Evolutionary conservation across 2,888 invertebrate genomes (phyloP).

Genomic region (Pristionchus maxplancki): DNA sequence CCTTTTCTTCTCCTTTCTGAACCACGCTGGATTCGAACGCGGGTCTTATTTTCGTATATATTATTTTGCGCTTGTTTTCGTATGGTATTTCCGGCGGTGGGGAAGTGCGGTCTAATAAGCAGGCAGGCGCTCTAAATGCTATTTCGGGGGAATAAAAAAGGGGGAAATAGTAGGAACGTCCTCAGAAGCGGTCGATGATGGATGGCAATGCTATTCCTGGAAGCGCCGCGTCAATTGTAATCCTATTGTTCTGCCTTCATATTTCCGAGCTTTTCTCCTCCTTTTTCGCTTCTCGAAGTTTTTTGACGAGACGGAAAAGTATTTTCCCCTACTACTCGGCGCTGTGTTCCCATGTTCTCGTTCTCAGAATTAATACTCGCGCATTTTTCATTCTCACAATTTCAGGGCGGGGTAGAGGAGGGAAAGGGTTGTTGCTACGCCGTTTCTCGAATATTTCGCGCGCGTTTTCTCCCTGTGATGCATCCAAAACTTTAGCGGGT

Average conservation of each 20-base stretch:
- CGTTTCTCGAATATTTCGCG: background rate
- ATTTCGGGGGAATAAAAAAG: no score
- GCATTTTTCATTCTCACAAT: background rate
- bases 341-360: background rate
- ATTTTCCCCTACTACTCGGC: background rate
- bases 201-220: background rate
- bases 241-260: background rate
- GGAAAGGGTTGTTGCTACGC: background rate
- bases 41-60: background rate
- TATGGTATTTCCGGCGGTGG: background rate
- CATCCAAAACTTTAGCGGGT: no score
- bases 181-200: background rate
- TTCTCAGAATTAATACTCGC: background rate
- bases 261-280: background rate
- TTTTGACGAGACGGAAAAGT: background rate
- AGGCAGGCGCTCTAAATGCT: background rate
- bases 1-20: background rate
- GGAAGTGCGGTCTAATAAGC: background rate
- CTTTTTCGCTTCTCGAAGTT: background rate
- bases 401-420: no score
- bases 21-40: background rate
- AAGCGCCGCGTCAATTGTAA: background rate
- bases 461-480: background rate
- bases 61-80: background rate
- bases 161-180: background rate